Evolutionary conservation across 2,797 vertebrate species (phyloP), one percentile per base, ranked within the genome.

Genomic region (Neomorphus geoffroyi): DNA sequence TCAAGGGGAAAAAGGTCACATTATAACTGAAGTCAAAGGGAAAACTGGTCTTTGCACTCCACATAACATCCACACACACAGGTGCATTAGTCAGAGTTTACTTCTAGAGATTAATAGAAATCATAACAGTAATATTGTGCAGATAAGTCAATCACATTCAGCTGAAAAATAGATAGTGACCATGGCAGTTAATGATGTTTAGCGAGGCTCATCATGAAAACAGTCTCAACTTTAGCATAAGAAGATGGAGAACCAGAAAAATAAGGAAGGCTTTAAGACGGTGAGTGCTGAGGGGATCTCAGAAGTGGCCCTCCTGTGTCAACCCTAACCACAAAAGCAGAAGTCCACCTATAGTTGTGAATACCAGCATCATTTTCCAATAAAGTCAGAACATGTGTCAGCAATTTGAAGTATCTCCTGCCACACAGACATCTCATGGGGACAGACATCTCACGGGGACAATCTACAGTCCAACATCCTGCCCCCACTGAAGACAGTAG

Each of bases 131-230:
- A 86, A 65, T 80, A 79, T 67, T 65, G 45, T 90, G 50, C 58
- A 83, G 87, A 53, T 81, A 78, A 93, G 75, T 86, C 96, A 88
- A 95, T 95, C 90, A 64, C 46, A 71, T 84, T 94, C 80, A 86
- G 53, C 13, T 28, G 86, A 95, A 97, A 93, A 85, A 60, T 65
- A 80, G 62, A 35, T 87, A 50, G 93, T 98, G 97, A 96, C 95
- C 72, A 77, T 97, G 96, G 91, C 74, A 97, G 93, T 97, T 97
- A 97, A 97, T 94, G 87, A 80, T 93, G 81, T 93, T 96, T 94
- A 96, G 70, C 94, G 81, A 72, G 87, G 88, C 80, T 97, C 64
- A 46, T 92, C 92, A 95, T 92, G 86, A 70, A 91, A 56, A 79
- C 85, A 84, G 80, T 88, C 96, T 94, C 69, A 69, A 80, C 61